Evolutionary conservation across 23 tunicate species (phyloP), one percentile per base, ranked within the genome.

Genomic region (Ascidia mentula): DNA sequence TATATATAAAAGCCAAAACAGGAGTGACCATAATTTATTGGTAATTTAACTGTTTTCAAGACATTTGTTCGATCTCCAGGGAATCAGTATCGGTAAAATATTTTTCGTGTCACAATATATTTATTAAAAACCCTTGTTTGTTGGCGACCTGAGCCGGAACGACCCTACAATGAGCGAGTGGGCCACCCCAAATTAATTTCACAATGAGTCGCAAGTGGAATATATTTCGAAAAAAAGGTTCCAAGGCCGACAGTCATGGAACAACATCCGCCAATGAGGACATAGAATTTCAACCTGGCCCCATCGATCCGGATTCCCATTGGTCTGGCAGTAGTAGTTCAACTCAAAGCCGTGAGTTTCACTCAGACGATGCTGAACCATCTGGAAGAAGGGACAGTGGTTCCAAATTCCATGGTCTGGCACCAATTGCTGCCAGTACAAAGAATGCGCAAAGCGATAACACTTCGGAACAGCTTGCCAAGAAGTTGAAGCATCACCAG

Each of bases 241-340:
- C 33, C 37, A 90, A 90, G 53, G 70, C 89, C 1, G 96, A 90
- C 75, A 90, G 96, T 75, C 96, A 90, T 80, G 96, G 96, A 31
- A 90, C 96, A 20, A 90, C 96, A 18, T 69, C 80, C n/a, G 96
- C 87, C 20, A 82, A 90, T 60, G 96, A 90, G 75, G 96, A 90
- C 80, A 77, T 89, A 0, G 78, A 82, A 61, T 90, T 90, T 69
- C 89, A 90, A 75, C 86, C 95, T 22, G 71, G 60, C 0, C 76
- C 72, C 15, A 35, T 60, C 33, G 88, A 77, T 20, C 74, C 34
- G 34, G 46, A 81, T 6, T 71, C 85, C 1, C 85, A 81, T 18
- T 81, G 85, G 85, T 26, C 34, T 3, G 31, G 69, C 35, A 53
- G 65, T 9, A 53, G 65, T 53, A 28, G 65, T 34, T 71, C 37